Percentiles rank a stretch among this genome's conserved stretches.
These are phyloP conservation scores for Microtus pennsylvanicus DNA, from an alignment of 2,113 vertebrate genomes.

Conservation along the genomic window DNA sequence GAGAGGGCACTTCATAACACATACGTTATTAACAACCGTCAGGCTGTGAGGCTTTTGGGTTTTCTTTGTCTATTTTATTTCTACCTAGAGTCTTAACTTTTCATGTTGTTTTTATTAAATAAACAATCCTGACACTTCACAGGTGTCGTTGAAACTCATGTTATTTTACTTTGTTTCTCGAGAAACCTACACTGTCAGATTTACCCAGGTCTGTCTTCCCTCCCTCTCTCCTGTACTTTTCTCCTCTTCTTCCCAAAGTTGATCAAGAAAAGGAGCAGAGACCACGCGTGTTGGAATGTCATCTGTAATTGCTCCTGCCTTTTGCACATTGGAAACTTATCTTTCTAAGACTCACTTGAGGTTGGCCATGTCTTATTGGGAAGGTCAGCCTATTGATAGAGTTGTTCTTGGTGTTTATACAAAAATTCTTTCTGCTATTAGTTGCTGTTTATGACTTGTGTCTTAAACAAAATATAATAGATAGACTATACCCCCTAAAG, in stretches of 20 bases:
- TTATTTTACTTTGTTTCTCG: slow-evolving; percentile 12
- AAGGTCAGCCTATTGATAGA: neutral
- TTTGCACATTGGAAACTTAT: neutral
- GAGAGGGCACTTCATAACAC: neutral
- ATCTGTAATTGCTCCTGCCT: neutral
- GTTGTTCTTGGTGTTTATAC: neutral
- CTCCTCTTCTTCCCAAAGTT: neutral
- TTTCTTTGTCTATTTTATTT: neutral
- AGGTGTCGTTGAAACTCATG: neutral
- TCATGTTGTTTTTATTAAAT: neutral
- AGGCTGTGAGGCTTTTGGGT: neutral
- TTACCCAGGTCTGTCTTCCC: neutral
- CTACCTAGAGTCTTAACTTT: neutral
- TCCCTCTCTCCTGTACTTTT: neutral
- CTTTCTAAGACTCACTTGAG: neutral
- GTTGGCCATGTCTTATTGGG: neutral
- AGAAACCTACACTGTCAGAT: neutral
- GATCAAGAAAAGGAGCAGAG: neutral
- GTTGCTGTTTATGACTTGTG: slow-evolving; percentile 20
- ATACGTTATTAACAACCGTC: neutral
- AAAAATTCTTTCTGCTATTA: neutral
- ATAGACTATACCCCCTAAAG: neutral
- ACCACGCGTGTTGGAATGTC: neutral
- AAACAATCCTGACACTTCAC: neutral
- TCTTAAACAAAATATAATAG: slow-evolving; percentile 26